phyloP scores from a whole-genome alignment of 2,113 vertebrate species.

The Vulpes vulpes region DNA sequence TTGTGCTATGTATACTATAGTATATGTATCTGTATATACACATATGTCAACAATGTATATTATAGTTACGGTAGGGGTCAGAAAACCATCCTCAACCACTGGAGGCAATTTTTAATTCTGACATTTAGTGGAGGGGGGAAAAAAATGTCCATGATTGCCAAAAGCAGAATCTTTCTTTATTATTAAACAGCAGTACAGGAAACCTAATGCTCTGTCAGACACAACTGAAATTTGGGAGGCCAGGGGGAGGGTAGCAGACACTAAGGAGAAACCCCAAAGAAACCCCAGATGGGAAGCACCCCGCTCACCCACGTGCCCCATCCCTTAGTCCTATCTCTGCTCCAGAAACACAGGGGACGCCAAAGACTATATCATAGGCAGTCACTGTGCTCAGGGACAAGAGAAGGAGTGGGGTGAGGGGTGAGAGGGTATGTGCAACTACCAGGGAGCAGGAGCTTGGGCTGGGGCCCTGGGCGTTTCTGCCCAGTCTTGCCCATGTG shows the following conservation, averaged over 20 bases:
- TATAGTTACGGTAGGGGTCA: slow-evolving; percentile 62
- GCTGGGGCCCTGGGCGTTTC: neutral
- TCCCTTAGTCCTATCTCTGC: neutral
- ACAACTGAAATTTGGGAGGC: neutral
- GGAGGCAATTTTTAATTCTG: slow-evolving; percentile 65
- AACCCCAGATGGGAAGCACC: neutral
- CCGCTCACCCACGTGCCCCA: neutral
- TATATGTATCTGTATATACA: slow-evolving; percentile 74
- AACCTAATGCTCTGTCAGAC: slow-evolving; percentile 54
- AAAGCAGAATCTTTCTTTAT: slow-evolving; percentile 79
- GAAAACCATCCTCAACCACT: neutral
- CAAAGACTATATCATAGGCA: neutral
- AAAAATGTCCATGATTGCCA: slow-evolving; percentile 45
- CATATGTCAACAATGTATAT: slow-evolving; percentile 78
- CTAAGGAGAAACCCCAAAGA: neutral
- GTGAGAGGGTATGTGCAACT: neutral
- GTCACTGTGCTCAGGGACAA: neutral
- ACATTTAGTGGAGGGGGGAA: neutral
- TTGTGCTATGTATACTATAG: slow-evolving; percentile 75
- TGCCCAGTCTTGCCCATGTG: neutral
- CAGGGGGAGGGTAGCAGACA: neutral
- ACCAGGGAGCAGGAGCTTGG: neutral
- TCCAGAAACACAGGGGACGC: neutral
- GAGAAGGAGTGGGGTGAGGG: rapidly evolving
- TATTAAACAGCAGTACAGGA: slow-evolving; percentile 76